Percentiles rank a stretch among this genome's conserved stretches.
phyloP scores from a whole-genome alignment of 1,140 invertebrate species.

The Stratiolaelaps scimitus region DNA sequence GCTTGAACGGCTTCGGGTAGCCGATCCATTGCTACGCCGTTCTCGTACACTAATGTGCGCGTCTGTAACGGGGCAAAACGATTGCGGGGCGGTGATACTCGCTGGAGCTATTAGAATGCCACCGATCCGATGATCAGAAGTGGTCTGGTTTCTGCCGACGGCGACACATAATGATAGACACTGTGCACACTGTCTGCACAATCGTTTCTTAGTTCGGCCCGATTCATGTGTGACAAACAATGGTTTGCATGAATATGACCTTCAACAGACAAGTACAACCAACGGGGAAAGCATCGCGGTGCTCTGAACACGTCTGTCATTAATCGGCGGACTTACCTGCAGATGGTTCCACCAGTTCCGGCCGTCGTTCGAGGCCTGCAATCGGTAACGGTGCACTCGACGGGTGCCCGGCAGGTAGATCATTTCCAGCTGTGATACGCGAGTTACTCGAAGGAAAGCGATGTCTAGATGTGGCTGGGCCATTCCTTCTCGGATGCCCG shows the following conservation, averaged over 20 bases:
- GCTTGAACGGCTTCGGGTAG: constrained; percentile 4
- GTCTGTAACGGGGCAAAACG: background rate
- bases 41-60: constrained; percentile 1
- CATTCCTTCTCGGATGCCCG: constrained; percentile 31
- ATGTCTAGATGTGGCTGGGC: constrained; percentile 34
- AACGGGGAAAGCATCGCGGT: too few relatives aligned
- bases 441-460: constrained; percentile 34
- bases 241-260: too few relatives aligned
- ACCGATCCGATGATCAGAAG: background rate
- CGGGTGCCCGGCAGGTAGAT: constrained; percentile 30
- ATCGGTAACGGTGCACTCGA: constrained; percentile 31
- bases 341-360: constrained; percentile 32
- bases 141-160: too few relatives aligned
- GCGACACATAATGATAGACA: too few relatives aligned
- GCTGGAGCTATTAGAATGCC: background rate
- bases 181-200: background rate
- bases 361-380: constrained; percentile 34
- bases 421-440: constrained; percentile 33
- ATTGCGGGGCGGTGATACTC: background rate
- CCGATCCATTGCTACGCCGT: constrained; percentile 11
- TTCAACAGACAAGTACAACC: too few relatives aligned
- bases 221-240: too few relatives aligned
- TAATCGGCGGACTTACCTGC: background rate
- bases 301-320: too few relatives aligned
- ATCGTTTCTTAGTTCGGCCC: background rate